These are phyloP conservation scores for Rutilus rutilus DNA, from an alignment of 2,113 vertebrate species.

Conservation along the genomic window DNA sequence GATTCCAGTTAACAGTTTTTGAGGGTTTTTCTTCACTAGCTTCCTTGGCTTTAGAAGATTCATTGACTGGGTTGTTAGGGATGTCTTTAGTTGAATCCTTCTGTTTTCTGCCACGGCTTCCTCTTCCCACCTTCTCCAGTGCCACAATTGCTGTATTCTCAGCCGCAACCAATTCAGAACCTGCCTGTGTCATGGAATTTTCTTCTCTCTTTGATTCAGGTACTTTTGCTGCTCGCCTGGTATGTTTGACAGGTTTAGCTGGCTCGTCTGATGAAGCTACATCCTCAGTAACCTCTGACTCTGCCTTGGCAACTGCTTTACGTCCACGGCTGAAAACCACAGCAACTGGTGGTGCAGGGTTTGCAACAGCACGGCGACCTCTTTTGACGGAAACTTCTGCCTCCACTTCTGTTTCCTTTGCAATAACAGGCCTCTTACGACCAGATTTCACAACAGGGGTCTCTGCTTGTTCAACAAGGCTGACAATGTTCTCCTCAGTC, in stretches of 20 bases:
- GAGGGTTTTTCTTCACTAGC: conserved; percentile 19
- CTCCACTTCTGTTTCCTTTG: not conserved
- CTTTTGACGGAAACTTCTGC: conserved; percentile 50
- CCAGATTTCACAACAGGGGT: not conserved
- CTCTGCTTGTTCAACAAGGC: not conserved
- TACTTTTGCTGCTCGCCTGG: not conserved
- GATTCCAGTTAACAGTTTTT: conserved; percentile 62
- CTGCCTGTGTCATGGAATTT: not conserved
- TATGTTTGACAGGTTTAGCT: not conserved
- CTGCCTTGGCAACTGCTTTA: conserved; percentile 15
- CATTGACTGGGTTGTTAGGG: conserved; percentile 12
- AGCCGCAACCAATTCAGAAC: not conserved
- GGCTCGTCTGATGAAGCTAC: not conserved
- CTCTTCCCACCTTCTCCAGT: conserved; percentile 50
- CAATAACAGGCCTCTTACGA: conserved; percentile 3
- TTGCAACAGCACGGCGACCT: conserved; percentile 25
- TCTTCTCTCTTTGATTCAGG: not conserved
- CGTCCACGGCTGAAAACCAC: conserved; percentile 41
- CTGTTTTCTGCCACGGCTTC: conserved; percentile 28
- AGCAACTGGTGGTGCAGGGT: not conserved
- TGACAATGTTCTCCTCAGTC: not conserved
- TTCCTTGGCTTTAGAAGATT: not conserved
- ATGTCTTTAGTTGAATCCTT: conserved; percentile 42
- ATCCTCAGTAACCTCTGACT: conserved; percentile 2
- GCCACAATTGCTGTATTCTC: not conserved